These are phyloP conservation scores for Dendrolimus pini DNA, from an alignment of 2,888 invertebrate genomes.

Conservation along the genomic window DNA sequence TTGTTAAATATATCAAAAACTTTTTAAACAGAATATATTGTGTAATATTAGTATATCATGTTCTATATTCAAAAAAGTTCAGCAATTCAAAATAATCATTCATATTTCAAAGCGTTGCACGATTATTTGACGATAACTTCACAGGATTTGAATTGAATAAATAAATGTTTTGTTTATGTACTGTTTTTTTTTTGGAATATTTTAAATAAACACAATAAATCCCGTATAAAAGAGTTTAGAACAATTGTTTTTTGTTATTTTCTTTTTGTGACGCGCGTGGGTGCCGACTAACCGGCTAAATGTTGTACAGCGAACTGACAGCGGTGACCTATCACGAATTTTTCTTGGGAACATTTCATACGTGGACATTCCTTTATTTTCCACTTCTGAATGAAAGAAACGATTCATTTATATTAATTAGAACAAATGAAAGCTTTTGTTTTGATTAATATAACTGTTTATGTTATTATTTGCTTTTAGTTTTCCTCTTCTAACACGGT, in stretches of 20 bases:
- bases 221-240: not conserved
- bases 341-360: constrained; percentile 58
- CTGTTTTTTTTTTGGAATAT: no score
- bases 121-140: no score
- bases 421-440: not conserved
- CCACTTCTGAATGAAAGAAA: constrained; percentile 25
- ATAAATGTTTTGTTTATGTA: no score
- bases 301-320: constrained; percentile 62
- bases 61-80: no score
- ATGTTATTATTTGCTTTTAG: no score
- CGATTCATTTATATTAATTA: not conserved
- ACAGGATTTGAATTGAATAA: no score
- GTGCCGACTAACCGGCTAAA: constrained; percentile 62
- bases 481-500: no score
- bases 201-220: not conserved
- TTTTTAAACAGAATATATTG: no score
- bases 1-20: no score
- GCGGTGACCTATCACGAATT: constrained; percentile 50
- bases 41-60: no score
- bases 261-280: constrained; percentile 36
- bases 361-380: constrained; percentile 53
- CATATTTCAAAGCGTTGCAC: no score
- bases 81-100: no score
- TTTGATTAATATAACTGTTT: not conserved
- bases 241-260: constrained; percentile 16